Evolutionary conservation across 2,113 vertebrate genomes (phyloP).

Genomic region (Noctilio leporinus): DNA sequence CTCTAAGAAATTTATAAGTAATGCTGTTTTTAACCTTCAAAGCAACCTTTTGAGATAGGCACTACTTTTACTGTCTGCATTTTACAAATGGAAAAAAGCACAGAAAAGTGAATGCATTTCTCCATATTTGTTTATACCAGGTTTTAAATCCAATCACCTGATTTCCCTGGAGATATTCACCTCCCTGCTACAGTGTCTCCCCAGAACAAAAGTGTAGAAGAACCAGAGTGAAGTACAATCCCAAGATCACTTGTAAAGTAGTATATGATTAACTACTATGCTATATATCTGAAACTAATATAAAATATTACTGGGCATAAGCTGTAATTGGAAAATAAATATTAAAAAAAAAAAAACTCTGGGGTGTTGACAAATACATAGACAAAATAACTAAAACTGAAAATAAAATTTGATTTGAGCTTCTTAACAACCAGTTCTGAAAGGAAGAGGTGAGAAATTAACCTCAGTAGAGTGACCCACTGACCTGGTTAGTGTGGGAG

Average conservation of each 20-base stretch:
- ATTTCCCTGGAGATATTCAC: background rate
- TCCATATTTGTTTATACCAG: background rate
- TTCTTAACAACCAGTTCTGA: background rate
- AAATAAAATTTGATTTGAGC: background rate
- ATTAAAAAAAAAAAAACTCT: background rate
- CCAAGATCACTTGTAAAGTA: background rate
- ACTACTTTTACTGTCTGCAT: background rate
- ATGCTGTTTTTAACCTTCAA: background rate
- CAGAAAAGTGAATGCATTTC: background rate
- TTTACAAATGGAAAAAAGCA: background rate
- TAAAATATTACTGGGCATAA: background rate
- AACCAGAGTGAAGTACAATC: background rate
- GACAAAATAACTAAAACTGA: background rate
- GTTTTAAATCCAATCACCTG: background rate
- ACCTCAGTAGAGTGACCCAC: background rate
- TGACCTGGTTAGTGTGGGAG: background rate
- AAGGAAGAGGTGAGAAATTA: background rate
- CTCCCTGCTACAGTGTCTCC: rapidly evolving
- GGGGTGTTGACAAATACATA: background rate
- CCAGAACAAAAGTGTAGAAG: background rate
- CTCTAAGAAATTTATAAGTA: background rate
- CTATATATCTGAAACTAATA: background rate
- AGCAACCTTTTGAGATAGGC: background rate
- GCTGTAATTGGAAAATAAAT: background rate
- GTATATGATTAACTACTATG: background rate